These are phyloP conservation scores for Xenopus borealis DNA, from an alignment of 2,113 vertebrate genomes.

Conservation along the genomic window DNA sequence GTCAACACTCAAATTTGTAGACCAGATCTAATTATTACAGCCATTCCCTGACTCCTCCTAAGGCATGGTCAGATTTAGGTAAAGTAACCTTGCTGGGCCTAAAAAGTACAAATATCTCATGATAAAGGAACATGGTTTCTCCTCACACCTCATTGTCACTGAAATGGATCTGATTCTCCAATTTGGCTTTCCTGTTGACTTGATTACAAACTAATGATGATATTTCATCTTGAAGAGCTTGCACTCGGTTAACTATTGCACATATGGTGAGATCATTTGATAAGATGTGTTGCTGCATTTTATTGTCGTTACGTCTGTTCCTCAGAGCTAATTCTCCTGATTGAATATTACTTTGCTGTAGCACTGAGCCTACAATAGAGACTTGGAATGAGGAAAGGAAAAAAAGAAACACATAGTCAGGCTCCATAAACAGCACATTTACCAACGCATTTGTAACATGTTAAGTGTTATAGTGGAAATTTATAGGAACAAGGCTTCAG, in stretches of 20 bases:
- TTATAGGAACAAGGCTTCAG: slow-evolving; percentile 52
- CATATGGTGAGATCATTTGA: slow-evolving; percentile 76
- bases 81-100: too few species aligned
- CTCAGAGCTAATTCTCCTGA: slow-evolving; percentile 76
- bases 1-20: too few species aligned
- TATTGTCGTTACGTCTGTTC: slow-evolving; percentile 73
- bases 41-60: too few species aligned
- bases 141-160: slow-evolving; percentile 6
- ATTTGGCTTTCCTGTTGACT: slow-evolving; percentile 72
- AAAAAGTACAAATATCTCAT: too few species aligned
- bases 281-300: slow-evolving; percentile 78
- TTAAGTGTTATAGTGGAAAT: slow-evolving; percentile 57
- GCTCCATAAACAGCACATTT: slow-evolving; percentile 2
- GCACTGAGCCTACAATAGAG: slow-evolving; percentile 50
- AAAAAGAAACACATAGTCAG: slow-evolving; percentile 41
- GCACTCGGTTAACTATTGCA: slow-evolving; percentile 75
- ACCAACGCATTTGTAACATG: slow-evolving; percentile 43
- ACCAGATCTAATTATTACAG: too few species aligned
- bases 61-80: too few species aligned
- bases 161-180: slow-evolving; percentile 54
- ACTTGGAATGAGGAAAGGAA: slow-evolving; percentile 50
- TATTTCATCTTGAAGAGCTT: slow-evolving; percentile 71
- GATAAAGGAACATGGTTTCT: too few species aligned
- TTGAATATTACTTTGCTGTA: slow-evolving; percentile 70
- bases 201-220: slow-evolving; percentile 80